Base-by-base conservation (phyloP, 2,888 invertebrate genomes). In the Branchellion lobata region DNA sequence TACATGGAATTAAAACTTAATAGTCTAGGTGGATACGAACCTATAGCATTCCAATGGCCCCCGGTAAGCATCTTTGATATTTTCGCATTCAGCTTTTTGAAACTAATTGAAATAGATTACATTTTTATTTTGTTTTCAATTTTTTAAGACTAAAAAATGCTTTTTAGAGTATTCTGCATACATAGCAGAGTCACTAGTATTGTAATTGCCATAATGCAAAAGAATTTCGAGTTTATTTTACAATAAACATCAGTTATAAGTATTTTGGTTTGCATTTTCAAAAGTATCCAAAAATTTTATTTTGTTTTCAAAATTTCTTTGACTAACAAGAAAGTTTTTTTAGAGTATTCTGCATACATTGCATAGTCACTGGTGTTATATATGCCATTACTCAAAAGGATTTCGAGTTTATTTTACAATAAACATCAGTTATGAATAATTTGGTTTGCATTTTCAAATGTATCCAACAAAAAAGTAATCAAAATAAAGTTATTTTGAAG, bases 1-100 rank as follows among this genome's bases (percentile, higher is more conserved):
- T 77, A 51, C 65, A 77, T 77, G 77, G 77, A 77, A 77, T 36
- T 77, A 24, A 77, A 53, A 53, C 77, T 77, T 57, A 31, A 77
- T 34, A 77, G 77, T 34, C 40, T 77, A n/a, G 61, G 77, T 34
- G 77, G 77, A 31, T 77, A 77, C 34, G 65, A 77, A 65, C 65
- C 77, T 21, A 24, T 77, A 24, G 61, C 40, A 31, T 77, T 57
- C 65, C 33, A 40, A 33, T 77, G 77, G 77, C 77, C 77, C n/a
- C 53, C 11, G 2, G 77, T 77, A 61, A 77, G 61, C 53, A 31
- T 65, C 31, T 77, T 33, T 69, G 5, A 24, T 2, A 2, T 72
- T 72, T 57, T 72, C 21, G n/a, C 61, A 57, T 57, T 57, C n/a
- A 57, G 8, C 8, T 14, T 57, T 8, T 3, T 24, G 3, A 57